Evolutionary conservation across 2,888 invertebrate genomes (phyloP).

Genomic region (Thecophora atra): DNA sequence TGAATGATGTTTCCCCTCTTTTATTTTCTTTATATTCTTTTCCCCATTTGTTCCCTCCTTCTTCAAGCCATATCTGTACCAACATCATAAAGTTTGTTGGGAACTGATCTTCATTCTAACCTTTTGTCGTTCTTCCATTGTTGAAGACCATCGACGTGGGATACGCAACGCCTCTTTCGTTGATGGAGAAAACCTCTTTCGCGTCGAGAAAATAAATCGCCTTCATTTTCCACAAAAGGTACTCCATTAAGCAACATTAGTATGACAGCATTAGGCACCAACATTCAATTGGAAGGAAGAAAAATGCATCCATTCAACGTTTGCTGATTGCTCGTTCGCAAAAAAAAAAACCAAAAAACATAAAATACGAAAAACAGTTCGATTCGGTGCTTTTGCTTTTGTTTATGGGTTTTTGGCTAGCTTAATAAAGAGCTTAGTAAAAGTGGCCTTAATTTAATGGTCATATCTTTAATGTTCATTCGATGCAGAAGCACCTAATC

Average conservation of each 20-base stretch:
- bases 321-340: conserved; percentile 20
- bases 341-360: conserved; percentile 16
- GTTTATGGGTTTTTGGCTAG: not conserved
- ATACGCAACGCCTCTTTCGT: too few relatives aligned
- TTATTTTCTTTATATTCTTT: too few relatives aligned
- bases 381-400: not conserved
- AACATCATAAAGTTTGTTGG: too few relatives aligned
- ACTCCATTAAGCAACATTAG: conserved; percentile 21
- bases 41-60: too few relatives aligned
- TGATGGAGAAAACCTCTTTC: too few relatives aligned
- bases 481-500: too few relatives aligned
- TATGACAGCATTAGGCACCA: conserved; percentile 21
- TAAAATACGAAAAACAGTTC: not conserved
- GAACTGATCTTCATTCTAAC: conserved; percentile 1
- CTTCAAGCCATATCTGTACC: too few relatives aligned
- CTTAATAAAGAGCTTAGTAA: conserved; percentile 7
- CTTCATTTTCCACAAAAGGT: conserved; percentile 11
- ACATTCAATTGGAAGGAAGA: not conserved
- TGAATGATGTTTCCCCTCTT: too few relatives aligned
- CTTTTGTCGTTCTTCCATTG: not conserved
- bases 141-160: too few relatives aligned
- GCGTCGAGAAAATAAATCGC: conserved; percentile 14
- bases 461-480: too few relatives aligned
- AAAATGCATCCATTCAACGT: conserved; percentile 28
- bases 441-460: conserved; percentile 4